Evolutionary conservation across 2,888 invertebrate genomes (phyloP).

Genomic region (Enchytraeus crypticus): DNA sequence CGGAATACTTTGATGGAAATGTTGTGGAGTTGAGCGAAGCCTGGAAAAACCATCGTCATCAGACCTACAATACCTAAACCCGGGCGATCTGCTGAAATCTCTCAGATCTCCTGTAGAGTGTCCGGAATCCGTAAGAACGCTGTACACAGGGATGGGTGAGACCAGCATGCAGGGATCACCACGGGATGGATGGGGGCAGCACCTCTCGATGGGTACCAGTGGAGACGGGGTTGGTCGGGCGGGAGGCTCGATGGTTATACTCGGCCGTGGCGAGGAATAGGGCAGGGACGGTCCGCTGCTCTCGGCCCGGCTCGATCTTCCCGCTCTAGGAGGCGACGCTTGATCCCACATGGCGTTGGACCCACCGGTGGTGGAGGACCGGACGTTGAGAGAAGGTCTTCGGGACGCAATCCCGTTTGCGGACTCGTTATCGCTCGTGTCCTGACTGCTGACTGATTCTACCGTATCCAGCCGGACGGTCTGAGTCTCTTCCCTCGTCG

Average conservation of each 20-base stretch:
- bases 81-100: too few species aligned
- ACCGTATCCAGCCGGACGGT: not conserved
- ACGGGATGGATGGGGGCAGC: not conserved
- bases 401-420: slow-evolving; percentile 9
- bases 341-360: not conserved
- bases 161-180: too few species aligned
- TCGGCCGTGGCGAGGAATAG: not conserved
- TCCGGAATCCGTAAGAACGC: too few species aligned
- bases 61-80: too few species aligned
- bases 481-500: not conserved
- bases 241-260: not conserved
- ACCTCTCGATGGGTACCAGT: not conserved
- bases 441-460: slow-evolving; percentile 14
- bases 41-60: too few species aligned
- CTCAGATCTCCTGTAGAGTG: too few species aligned
- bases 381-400: not conserved
- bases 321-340: not conserved
- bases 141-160: too few species aligned
- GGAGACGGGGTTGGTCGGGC: slow-evolving; percentile 1
- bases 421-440: slow-evolving; percentile 26
- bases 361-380: not conserved
- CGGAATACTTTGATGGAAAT: too few species aligned
- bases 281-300: not conserved
- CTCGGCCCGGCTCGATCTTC: too few species aligned
- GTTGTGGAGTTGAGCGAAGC: too few species aligned